phyloP scores from a whole-genome alignment of 2,888 invertebrate genomes.

The Hartigia nigra region DNA sequence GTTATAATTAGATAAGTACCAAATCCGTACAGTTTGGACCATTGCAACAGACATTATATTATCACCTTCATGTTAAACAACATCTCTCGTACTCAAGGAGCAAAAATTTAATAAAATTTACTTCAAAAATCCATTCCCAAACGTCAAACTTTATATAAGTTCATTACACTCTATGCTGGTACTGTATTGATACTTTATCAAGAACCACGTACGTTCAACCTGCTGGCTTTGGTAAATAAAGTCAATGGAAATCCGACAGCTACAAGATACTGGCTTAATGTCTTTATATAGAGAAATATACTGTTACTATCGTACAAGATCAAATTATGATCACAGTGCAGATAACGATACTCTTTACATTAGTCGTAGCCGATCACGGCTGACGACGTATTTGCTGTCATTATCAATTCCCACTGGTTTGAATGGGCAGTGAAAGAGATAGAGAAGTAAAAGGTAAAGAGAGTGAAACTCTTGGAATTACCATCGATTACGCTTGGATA shows the following conservation, averaged over 20 bases:
- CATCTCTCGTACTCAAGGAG: not conserved
- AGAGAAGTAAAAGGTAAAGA: not conserved
- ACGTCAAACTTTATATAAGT: not conserved
- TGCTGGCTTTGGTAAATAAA: not conserved
- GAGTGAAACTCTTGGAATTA: not conserved
- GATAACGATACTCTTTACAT: not conserved
- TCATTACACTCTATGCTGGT: not conserved
- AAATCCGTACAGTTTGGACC: not conserved
- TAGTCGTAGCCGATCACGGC: not conserved
- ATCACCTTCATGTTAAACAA: slow-evolving; percentile 1
- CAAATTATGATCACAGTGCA: not conserved
- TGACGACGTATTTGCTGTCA: not conserved
- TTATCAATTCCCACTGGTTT: not conserved
- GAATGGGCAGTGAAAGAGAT: not conserved
- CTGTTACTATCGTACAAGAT: not conserved
- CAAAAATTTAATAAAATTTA: not conserved
- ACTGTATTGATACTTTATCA: not conserved
- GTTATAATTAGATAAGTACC: not conserved
- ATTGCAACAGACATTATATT: not conserved
- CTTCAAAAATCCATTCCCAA: not conserved
- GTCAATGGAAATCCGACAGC: not conserved
- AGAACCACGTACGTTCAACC: slow-evolving; percentile 11
- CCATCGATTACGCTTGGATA: not conserved
- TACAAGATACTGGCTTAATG: not conserved
- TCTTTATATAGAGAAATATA: not conserved